A percentile compares a stretch with the other conserved stretches of the same genome.
phyloP scores from a whole-genome alignment of 64 coral and sea anemone genomes.

The Acropora yongei region DNA sequence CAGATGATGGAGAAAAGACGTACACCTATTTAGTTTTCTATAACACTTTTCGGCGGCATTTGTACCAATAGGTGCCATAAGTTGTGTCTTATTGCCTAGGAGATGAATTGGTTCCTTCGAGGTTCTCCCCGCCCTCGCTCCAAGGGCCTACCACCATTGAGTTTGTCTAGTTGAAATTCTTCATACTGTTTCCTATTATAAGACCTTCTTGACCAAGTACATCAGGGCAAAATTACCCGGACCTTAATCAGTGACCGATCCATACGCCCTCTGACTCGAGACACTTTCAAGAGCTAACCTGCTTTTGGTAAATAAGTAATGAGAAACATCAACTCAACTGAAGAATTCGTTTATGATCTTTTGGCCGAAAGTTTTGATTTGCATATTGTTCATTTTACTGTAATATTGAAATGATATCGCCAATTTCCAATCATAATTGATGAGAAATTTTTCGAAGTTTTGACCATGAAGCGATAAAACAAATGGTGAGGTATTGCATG shows the following conservation, averaged over 20 bases:
- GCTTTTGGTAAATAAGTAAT: conserved; percentile 39
- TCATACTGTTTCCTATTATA: no score
- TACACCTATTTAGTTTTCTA: no score
- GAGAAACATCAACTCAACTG: conserved; percentile 7
- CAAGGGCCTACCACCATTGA: no score
- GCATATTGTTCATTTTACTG: background rate
- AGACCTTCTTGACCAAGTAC: background rate
- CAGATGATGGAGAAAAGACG: no score
- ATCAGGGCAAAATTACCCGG: background rate
- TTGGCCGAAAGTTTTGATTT: background rate
- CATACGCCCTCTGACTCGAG: background rate
- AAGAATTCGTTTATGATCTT: background rate
- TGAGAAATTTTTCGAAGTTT: background rate
- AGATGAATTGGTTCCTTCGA: no score
- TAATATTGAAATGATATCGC: background rate
- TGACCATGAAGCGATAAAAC: background rate
- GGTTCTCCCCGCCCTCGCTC: no score
- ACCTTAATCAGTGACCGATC: conserved; percentile 23
- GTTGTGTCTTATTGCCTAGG: no score
- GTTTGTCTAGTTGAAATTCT: no score
- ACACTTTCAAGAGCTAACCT: conserved; percentile 39
- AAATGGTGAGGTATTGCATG: background rate
- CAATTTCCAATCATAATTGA: background rate
- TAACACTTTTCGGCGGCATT: no score
- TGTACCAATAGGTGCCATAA: no score